Evolutionary conservation across 2,113 vertebrate genomes (phyloP), one percentile per base, ranked within the genome.

Genomic region (Leucoraja erinaceus): DNA sequence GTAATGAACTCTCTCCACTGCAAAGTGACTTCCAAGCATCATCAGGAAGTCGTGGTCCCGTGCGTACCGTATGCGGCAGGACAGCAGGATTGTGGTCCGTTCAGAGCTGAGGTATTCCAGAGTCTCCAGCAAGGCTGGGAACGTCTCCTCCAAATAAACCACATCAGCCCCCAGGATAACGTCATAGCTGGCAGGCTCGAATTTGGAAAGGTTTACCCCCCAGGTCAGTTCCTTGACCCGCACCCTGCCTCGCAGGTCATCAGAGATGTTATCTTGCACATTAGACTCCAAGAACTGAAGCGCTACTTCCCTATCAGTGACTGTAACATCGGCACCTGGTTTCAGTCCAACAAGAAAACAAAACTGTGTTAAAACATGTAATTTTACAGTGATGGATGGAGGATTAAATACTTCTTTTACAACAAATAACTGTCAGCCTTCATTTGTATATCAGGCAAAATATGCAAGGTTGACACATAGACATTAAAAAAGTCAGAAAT

Each of bases 111-210:
- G 95, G 94, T 99, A 95, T 84, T 97, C 95, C 94, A 99, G 93
- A 0, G 99, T 99, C 75, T 94, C 94, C 93, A 99, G 96, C 93
- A 99, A 96, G 0, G 97, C 96, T 11, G 93, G 93, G 91, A 99
- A 99, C 0, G 98, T 99, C 94, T 99, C 97, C 95, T 99, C 98
- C 95, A 99, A 95, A 94, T 99, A 99, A 76, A 99, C 96, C 0
- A 99, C 98, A 95, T 99, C 99, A 0, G 99, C 98, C 77, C 99
- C 99, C 84, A 99, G 95, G 28, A 99, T 94, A 18, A 99, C 93
- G 76, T 99, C 98, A 93, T 97, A 99, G 2, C 96, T 95, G 93
- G 97, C 97, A 0, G 96, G 92, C 12, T 95, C 94, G 94, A 97
- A 99, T 18, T 93, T 95, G 0, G 94, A 95, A 7, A 99, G 95